Percentiles rank a stretch among this genome's conserved stretches.
Conservation (phyloP, 2,113 vertebrate genomes). For the Paradisaea rubra region DNA sequence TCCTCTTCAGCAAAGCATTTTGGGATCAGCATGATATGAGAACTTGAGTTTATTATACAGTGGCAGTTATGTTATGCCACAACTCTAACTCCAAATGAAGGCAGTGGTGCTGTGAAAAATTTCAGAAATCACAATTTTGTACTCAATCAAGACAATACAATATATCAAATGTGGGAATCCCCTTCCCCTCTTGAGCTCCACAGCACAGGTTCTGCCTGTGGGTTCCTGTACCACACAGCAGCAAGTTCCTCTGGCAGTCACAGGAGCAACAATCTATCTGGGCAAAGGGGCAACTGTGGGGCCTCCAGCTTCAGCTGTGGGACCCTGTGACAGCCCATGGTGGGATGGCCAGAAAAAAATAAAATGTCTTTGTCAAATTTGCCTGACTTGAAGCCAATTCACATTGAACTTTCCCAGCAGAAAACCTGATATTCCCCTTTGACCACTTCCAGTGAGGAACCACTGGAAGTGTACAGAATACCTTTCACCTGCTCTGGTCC, state of each 20-base stretch:
- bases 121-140: neutral
- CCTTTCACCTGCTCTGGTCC: neutral
- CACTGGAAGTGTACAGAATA: accelerated
- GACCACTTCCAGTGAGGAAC: neutral
- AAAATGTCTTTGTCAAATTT: neutral
- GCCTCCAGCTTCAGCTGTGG: neutral
- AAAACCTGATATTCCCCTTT: neutral
- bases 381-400: neutral
- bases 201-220: neutral
- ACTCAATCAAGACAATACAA: neutral
- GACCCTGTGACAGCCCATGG: neutral
- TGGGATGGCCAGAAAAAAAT: neutral
- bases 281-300: neutral
- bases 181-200: neutral
- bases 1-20: neutral
- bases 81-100: neutral
- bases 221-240: neutral
- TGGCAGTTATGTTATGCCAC: neutral
- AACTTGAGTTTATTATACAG: neutral
- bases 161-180: neutral
- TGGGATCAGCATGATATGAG: neutral
- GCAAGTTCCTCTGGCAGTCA: neutral
- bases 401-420: neutral
- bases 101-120: neutral
- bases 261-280: neutral